Evolutionary conservation across 2,113 vertebrate species (phyloP).

Genomic region (Xenus cinereus): DNA sequence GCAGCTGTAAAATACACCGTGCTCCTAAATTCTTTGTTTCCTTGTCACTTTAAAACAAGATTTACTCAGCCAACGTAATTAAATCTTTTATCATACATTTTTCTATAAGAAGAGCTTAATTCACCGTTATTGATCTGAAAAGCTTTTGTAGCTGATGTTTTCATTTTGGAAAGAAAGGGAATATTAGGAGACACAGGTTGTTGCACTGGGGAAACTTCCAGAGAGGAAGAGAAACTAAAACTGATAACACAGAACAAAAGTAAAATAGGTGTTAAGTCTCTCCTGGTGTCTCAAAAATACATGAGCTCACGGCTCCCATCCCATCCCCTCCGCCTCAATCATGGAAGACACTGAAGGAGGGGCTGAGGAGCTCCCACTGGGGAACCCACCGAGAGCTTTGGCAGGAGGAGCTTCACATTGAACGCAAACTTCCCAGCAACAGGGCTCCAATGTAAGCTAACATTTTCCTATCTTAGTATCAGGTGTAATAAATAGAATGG

Average conservation of each 20-base stretch:
- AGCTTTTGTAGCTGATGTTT: slow-evolving; percentile 27
- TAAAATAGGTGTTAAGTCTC: neutral
- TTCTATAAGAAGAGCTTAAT: slow-evolving; percentile 37
- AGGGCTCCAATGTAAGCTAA: neutral
- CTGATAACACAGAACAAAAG: neutral
- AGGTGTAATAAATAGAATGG: neutral
- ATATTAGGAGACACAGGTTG: neutral
- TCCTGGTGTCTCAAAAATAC: neutral
- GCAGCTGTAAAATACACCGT: slow-evolving; percentile 17
- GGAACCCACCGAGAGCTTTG: rapidly evolving
- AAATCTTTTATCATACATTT: slow-evolving; percentile 48
- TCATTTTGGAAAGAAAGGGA: neutral
- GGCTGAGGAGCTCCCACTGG: neutral
- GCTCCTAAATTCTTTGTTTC: slow-evolving; percentile 51
- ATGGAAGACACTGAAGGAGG: neutral
- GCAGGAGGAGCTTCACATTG: neutral
- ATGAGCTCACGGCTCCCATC: neutral
- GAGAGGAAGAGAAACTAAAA: neutral
- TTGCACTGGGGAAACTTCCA: neutral
- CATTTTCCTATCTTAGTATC: neutral
- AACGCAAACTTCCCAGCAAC: neutral
- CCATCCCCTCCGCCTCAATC: neutral
- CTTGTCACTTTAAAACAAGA: slow-evolving; percentile 44
- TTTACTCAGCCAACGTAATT: slow-evolving; percentile 52
- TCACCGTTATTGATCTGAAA: slow-evolving; percentile 12